A percentile compares a stretch with the other conserved stretches of the same genome.
Evolutionary conservation across 2,113 vertebrate species (phyloP).

Genomic region (Corythornis cristatus): DNA sequence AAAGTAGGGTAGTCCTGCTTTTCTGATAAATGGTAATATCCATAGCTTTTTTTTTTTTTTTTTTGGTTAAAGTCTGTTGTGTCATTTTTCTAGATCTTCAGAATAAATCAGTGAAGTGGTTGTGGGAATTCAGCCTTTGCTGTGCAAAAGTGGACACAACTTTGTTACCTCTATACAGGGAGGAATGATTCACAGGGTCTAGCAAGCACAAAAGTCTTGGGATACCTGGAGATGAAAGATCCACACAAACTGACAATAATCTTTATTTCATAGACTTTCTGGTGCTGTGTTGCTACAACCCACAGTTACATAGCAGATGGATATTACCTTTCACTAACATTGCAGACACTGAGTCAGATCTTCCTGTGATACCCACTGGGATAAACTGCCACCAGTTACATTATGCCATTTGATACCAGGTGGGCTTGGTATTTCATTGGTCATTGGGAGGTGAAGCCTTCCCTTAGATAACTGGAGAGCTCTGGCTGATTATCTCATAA

Average conservation of each 20-base stretch:
- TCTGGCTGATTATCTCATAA: constrained; percentile 7
- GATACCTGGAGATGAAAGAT: background rate
- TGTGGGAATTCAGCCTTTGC: background rate
- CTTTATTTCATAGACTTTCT: background rate
- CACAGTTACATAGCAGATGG: background rate
- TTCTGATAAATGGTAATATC: background rate
- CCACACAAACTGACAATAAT: background rate
- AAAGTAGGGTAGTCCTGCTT: background rate
- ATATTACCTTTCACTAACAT: background rate
- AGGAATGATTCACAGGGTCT: rapidly evolving
- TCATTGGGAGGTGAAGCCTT: background rate
- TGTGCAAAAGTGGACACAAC: background rate
- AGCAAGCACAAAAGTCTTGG: background rate
- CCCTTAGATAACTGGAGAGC: background rate
- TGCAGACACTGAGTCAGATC: background rate
- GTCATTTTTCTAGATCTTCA: background rate
- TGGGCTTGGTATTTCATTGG: background rate
- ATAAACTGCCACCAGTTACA: background rate
- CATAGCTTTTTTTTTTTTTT: background rate
- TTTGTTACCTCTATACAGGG: background rate
- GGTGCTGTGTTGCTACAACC: background rate
- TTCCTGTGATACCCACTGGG: background rate
- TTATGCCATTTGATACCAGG: background rate
- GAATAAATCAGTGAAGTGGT: background rate
- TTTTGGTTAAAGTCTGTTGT: background rate